Evolutionary conservation across 1,140 invertebrate genomes (phyloP).

Genomic region (Ostrea edulis): DNA sequence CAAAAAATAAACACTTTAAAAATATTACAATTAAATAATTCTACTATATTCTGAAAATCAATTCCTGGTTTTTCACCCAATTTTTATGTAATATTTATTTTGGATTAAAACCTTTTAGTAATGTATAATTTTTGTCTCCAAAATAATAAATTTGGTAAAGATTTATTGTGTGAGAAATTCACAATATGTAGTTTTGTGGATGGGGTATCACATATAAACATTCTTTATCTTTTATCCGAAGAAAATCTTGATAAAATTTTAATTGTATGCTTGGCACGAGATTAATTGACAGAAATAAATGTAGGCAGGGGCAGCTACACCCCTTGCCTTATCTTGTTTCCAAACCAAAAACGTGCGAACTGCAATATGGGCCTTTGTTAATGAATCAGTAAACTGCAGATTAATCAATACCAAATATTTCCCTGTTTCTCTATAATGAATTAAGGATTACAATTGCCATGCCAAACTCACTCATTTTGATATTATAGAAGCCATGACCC

Average conservation of each 20-base stretch:
- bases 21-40: constrained; percentile 8
- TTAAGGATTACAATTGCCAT: background rate
- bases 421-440: background rate
- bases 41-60: constrained; percentile 12
- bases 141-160: background rate
- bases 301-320: background rate
- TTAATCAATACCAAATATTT: constrained; percentile 16
- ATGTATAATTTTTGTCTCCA: background rate
- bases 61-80: background rate
- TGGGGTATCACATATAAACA: background rate
- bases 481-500: background rate
- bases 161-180: constrained; percentile 28
- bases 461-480: background rate
- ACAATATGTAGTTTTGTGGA: constrained; percentile 5
- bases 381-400: constrained; percentile 21
- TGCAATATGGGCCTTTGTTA: constrained; percentile 28
- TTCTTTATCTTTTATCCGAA: background rate
- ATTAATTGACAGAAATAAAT: constrained; percentile 32
- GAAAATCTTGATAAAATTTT: constrained; percentile 38
- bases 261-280: constrained; percentile 35
- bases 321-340: background rate
- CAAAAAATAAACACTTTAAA: constrained; percentile 33
- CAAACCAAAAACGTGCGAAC: constrained; percentile 21
- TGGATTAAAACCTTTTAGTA: background rate
- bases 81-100: constrained; percentile 33